phyloP scores from a whole-genome alignment of 1,140 invertebrate species.

The Bombus ignitus region DNA sequence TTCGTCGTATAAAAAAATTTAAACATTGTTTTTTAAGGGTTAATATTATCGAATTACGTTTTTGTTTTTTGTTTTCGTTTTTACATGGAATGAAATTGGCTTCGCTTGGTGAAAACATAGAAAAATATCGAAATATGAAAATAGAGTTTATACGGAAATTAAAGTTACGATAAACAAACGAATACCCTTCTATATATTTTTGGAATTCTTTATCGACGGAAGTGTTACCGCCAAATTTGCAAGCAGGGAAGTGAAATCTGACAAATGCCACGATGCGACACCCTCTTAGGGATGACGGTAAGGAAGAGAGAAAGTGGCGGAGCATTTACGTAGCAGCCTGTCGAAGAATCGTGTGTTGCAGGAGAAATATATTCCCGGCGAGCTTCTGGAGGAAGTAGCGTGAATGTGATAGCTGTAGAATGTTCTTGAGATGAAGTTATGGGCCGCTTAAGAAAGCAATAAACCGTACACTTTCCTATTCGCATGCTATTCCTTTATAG shows the following conservation, averaged over 20 bases:
- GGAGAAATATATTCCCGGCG: neutral
- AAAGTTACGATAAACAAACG: neutral
- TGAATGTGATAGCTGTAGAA: conserved; percentile 30
- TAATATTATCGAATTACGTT: no score
- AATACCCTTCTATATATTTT: neutral
- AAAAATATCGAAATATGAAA: no score
- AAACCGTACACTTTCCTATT: neutral
- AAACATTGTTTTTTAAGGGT: no score
- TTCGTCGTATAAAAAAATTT: no score
- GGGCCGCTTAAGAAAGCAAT: neutral
- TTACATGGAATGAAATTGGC: neutral
- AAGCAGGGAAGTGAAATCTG: conserved; percentile 11
- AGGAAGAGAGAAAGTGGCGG: neutral
- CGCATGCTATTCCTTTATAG: neutral
- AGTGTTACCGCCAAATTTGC: neutral
- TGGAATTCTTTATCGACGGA: neutral
- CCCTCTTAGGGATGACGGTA: neutral
- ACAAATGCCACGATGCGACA: conserved; percentile 21
- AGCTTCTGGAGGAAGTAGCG: neutral
- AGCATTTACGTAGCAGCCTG: conserved; percentile 26
- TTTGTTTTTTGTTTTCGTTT: neutral
- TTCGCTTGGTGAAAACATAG: no score
- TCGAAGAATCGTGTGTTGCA: conserved; percentile 15
- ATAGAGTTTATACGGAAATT: neutral
- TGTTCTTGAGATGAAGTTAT: conserved; percentile 29